Percentiles rank a stretch among this genome's conserved stretches.
Evolutionary conservation across 2,113 vertebrate species (phyloP).

Genomic region (Calonectris borealis): DNA sequence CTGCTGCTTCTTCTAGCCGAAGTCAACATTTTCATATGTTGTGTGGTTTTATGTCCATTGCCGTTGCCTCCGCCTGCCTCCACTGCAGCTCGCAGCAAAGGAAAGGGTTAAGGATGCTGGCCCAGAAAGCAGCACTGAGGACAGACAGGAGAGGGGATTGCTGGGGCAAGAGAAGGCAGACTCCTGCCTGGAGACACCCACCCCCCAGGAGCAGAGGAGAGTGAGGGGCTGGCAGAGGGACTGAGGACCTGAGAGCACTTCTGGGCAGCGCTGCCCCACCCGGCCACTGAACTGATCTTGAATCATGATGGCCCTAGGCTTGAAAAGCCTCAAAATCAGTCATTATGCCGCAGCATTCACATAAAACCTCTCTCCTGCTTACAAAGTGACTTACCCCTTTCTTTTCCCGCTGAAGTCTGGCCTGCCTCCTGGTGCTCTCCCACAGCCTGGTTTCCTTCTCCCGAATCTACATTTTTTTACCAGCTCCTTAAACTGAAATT

Average conservation of each 20-base stretch:
- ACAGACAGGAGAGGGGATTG: not conserved
- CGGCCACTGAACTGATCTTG: not conserved
- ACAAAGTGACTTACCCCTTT: not conserved
- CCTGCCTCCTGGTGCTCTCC: not conserved
- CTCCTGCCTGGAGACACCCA: not conserved
- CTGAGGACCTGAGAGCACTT: not conserved
- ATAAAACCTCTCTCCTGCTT: not conserved
- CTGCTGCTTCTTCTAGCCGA: not conserved
- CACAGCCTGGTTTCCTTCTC: not conserved
- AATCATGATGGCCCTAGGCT: not conserved
- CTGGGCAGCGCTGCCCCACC: not conserved
- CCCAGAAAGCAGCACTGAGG: not conserved
- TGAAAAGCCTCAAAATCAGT: not conserved
- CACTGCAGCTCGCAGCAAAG: not conserved
- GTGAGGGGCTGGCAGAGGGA: not conserved
- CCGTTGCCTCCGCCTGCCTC: not conserved
- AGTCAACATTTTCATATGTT: not conserved
- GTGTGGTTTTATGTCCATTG: not conserved
- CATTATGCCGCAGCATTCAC: fast-evolving
- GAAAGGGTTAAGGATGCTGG: not conserved
- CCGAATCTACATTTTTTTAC: not conserved
- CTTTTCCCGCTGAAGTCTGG: not conserved
- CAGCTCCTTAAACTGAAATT: not conserved
- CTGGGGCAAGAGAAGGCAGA: not conserved
- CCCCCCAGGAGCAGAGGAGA: not conserved